phyloP scores from a whole-genome alignment of 2,113 vertebrate genomes.

The Clarias batrachus region DNA sequence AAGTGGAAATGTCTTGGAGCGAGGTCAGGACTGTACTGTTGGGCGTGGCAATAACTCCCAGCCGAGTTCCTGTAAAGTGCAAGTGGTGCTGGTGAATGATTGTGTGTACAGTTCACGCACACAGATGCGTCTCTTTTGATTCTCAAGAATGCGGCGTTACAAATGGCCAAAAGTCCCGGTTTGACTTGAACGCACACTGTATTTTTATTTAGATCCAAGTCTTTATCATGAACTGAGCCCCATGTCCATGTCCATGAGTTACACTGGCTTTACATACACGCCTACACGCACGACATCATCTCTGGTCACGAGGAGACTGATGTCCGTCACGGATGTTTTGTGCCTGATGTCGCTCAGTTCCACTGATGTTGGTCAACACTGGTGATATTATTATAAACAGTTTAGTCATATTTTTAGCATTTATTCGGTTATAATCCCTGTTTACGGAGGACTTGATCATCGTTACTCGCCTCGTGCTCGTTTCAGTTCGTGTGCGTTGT shows the following conservation, averaged over 20 bases:
- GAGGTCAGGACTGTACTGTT: too few species aligned
- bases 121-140: too few species aligned
- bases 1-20: too few species aligned
- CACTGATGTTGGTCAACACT: not conserved
- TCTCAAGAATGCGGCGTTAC: too few species aligned
- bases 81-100: too few species aligned
- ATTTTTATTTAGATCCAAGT: not conserved
- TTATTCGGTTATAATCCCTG: not conserved
- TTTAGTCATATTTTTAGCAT: not conserved
- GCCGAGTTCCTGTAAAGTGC: too few species aligned
- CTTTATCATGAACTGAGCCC: not conserved
- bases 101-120: too few species aligned
- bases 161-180: too few species aligned
- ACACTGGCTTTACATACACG: too few species aligned
- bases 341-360: not conserved
- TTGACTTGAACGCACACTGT: not conserved
- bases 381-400: not conserved
- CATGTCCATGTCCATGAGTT: too few species aligned
- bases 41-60: too few species aligned
- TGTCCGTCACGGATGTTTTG: not conserved
- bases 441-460: not conserved
- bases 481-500: not conserved
- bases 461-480: not conserved
- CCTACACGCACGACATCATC: not conserved
- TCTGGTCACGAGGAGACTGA: not conserved